Evolutionary conservation across 2,113 vertebrate genomes (phyloP).

Genomic region (Xerus inauris): DNA sequence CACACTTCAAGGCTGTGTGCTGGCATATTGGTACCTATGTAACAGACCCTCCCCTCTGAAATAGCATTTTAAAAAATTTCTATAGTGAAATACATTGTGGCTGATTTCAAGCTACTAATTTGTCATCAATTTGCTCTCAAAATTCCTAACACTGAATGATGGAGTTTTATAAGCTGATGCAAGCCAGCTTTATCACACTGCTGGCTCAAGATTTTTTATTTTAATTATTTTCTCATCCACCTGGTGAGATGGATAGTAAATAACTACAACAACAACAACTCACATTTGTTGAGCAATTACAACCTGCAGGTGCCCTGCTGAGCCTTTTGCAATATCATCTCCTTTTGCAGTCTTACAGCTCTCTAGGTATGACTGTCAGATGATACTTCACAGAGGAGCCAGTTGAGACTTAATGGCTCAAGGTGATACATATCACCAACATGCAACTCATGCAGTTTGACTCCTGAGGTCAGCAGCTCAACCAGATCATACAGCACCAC

Average conservation of each 20-base stretch:
- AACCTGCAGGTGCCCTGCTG: neutral
- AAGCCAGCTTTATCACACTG: neutral
- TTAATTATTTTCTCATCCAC: conserved; percentile 32
- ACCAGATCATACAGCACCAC: too few relatives aligned
- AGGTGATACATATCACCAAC: neutral
- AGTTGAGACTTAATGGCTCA: neutral
- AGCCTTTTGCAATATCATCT: neutral
- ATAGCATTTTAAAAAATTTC: conserved; percentile 26
- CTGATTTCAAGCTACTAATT: conserved; percentile 30
- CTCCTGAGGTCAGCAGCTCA: neutral
- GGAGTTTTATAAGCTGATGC: neutral
- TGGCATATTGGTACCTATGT: neutral
- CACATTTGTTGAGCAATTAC: neutral
- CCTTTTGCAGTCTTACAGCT: neutral
- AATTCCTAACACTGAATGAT: neutral
- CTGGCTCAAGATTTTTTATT: neutral
- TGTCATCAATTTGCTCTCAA: neutral
- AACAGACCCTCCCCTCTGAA: neutral
- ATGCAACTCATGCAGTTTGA: neutral
- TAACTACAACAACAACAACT: neutral
- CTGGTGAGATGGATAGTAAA: neutral
- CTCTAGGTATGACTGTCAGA: neutral
- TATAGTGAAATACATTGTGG: neutral
- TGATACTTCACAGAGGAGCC: neutral
- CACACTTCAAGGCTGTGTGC: neutral